Percentiles rank a stretch among this genome's conserved stretches.
Conservation (phyloP, 2,113 vertebrate species). For the Pituophis catenifer region DNA sequence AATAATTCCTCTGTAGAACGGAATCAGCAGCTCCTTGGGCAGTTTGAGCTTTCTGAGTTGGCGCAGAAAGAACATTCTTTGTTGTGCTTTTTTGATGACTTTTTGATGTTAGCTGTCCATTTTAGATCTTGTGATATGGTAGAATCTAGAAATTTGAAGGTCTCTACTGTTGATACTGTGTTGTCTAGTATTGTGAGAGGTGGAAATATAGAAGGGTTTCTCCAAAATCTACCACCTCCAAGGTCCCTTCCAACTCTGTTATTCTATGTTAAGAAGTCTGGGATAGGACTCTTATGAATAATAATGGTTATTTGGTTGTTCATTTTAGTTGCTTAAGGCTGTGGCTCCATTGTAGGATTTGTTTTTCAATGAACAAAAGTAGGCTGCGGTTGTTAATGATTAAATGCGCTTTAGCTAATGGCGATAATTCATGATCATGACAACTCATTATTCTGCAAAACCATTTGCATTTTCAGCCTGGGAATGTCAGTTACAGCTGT, state of each 20-base stretch:
- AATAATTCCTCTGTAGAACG: too few species aligned
- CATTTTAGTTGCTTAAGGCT: neutral
- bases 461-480: neutral
- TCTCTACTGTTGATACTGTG: too few species aligned
- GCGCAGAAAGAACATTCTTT: too few species aligned
- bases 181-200: too few species aligned
- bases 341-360: too few species aligned
- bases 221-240: neutral
- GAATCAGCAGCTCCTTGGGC: too few species aligned
- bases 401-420: neutral
- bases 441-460: neutral
- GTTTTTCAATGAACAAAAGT: neutral
- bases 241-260: neutral
- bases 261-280: neutral
- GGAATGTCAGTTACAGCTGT: neutral
- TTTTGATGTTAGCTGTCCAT: too few species aligned
- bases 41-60: too few species aligned
- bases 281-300: neutral
- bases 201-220: too few species aligned
- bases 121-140: too few species aligned
- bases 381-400: neutral
- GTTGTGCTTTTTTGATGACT: too few species aligned
- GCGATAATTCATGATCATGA: neutral
- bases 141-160: too few species aligned
- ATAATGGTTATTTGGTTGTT: neutral